Evolutionary conservation across 1,140 invertebrate genomes (phyloP), one percentile per base, ranked within the genome.

Genomic region (Sarcophaga bullata): DNA sequence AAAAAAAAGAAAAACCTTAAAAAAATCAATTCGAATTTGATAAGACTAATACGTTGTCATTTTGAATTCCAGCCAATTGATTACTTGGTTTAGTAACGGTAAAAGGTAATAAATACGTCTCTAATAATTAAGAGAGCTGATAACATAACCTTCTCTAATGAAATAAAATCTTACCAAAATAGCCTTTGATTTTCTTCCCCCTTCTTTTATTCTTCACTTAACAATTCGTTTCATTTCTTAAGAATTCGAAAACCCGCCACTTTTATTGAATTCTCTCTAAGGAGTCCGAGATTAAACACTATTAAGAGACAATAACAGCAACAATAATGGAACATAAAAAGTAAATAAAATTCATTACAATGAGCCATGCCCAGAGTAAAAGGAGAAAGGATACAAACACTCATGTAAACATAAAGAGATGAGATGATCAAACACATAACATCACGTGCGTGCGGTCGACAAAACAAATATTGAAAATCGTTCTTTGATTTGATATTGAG

Each of bases 381-480:
- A 9, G 6, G 62, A 72, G n/a, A 72, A 19, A 72, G 17, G n/a
- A 72, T 72, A 72, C 62, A 72, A 4, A 25, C 62, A 72, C 13
- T 13, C 9, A 15, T 15, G 7, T 17, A 62, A 13, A 62, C 58
- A 62, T 1, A 37, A 37, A 37, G 25, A 37, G 25, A 37, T 37
- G 25, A 37, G 25, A 37, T 37, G 25, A 37, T 37, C 25, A 13
- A 13, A 58, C 54, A 58, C 52, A 58, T 58, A 58, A 58, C 54
- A 58, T 73, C 73, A 73, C 73, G 73, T 73, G 73, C 37, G 73
- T 76, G 73, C 73, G 73, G 46, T 76, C 46, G 47, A 15, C 73
- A n/a, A 76, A 48, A 76, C 47, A 76, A 76, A 76, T 76, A 49
- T 46, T 5, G 13, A 54, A 54, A 37, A 37, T 4, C 25, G 25